These are phyloP conservation scores for Oryctolagus cuniculus DNA, from an alignment of 2,113 vertebrate genomes.

Conservation along the genomic window DNA sequence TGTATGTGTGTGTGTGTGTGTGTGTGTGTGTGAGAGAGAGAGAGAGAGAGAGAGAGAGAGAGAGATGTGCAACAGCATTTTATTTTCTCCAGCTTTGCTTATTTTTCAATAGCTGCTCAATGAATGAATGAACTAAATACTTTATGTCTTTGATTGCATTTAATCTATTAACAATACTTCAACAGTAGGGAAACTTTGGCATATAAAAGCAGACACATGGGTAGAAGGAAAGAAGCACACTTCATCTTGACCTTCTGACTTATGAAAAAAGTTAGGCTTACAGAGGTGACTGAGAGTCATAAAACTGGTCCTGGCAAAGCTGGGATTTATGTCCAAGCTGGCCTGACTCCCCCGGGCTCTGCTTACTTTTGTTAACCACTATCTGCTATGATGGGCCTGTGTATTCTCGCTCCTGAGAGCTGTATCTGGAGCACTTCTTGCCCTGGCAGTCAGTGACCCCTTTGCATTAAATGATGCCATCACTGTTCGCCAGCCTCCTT, in stretches of 20 bases:
- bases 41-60: too few relatives aligned
- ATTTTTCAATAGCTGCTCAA: neutral
- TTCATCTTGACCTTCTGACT: neutral
- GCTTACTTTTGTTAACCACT: neutral
- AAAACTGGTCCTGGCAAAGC: neutral
- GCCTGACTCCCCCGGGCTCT: neutral
- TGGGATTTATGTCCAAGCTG: neutral
- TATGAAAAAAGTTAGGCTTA: neutral
- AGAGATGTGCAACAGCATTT: neutral
- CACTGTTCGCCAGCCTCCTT: neutral
- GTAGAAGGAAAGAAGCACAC: neutral
- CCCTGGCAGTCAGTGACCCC: neutral
- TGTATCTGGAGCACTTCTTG: neutral
- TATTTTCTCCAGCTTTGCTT: neutral
- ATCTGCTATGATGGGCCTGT: neutral
- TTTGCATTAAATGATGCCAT: neutral
- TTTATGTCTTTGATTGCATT: neutral
- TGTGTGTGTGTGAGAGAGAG: accelerated
- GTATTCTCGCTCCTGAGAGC: neutral
- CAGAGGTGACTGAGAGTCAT: neutral
- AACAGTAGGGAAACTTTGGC: neutral
- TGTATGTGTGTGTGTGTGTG: too few relatives aligned
- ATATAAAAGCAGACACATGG: neutral
- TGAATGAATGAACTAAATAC: neutral
- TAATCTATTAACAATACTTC: neutral